Conservation (phyloP, 2,113 vertebrate species). For the Sitta europaea region DNA sequence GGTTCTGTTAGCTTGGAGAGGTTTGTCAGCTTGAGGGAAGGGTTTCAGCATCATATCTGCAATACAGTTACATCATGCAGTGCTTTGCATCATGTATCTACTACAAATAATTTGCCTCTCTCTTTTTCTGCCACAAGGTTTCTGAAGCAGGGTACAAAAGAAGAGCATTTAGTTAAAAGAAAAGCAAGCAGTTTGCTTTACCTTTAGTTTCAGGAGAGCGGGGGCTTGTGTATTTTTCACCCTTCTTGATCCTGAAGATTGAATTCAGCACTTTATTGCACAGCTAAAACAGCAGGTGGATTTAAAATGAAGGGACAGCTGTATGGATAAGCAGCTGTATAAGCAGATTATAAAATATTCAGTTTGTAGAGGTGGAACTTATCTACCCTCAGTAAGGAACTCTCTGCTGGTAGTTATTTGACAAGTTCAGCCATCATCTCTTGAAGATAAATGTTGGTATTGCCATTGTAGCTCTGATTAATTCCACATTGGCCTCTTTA, state of each 20-base stretch:
- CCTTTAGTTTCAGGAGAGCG: neutral
- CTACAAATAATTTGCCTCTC: neutral
- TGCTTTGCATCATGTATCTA: neutral
- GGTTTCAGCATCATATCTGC: neutral
- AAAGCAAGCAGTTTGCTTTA: neutral
- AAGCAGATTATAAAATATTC: conserved; percentile 38
- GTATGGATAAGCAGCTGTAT: neutral
- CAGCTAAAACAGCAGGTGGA: conserved; percentile 14
- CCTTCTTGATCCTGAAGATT: neutral
- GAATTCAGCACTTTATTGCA: neutral
- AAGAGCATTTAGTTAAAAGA: neutral
- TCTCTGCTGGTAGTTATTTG: conserved; percentile 31
- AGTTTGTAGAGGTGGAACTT: conserved; percentile 41
- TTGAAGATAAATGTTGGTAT: conserved; percentile 43
- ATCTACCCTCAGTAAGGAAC: conserved; percentile 13
- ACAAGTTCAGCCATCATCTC: conserved; percentile 46
- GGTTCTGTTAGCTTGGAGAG: neutral
- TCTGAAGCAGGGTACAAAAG: neutral
- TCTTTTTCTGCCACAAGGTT: neutral
- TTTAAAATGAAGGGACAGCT: conserved; percentile 21
- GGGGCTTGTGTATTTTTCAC: neutral
- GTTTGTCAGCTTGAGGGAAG: neutral
- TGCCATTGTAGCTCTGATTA: conserved; percentile 33
- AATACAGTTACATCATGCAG: neutral
- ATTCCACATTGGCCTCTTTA: neutral